phyloP scores from a whole-genome alignment of 2,113 vertebrate species.

The Rutilus rutilus region DNA sequence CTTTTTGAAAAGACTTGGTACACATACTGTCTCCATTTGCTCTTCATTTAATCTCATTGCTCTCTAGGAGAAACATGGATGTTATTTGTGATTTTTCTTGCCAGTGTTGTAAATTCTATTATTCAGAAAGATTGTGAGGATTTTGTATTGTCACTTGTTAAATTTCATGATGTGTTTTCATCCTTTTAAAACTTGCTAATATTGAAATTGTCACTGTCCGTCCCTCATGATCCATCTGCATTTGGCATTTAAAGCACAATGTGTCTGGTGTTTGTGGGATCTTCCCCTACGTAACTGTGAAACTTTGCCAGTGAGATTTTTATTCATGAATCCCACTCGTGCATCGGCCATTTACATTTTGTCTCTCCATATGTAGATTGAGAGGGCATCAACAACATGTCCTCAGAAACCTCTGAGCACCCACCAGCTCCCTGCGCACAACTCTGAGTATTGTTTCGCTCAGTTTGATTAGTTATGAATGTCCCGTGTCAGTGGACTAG shows the following conservation, averaged over 20 bases:
- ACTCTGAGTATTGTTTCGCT: conserved; percentile 31
- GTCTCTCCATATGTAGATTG: conserved; percentile 69
- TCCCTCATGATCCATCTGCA: not conserved
- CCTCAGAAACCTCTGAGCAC: conserved; percentile 26
- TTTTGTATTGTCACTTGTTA: not conserved
- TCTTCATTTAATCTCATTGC: not conserved
- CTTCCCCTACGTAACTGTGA: conserved; percentile 55
- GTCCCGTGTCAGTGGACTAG: not conserved
- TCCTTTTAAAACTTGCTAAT: not conserved
- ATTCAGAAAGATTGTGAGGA: not conserved
- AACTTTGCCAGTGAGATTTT: conserved; percentile 56
- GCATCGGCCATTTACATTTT: conserved; percentile 63
- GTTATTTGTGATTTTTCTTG: not conserved
- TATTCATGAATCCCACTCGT: conserved; percentile 65
- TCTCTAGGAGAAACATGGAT: not conserved
- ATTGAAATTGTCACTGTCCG: not conserved
- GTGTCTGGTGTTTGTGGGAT: conserved; percentile 24
- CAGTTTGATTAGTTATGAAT: conserved; percentile 29
- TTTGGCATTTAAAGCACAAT: conserved; percentile 39
- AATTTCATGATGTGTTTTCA: not conserved
- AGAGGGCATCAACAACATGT: conserved; percentile 25
- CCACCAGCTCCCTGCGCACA: conserved; percentile 1
- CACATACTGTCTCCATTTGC: no score
- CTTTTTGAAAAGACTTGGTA: not conserved
- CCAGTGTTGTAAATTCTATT: not conserved